Conservation (phyloP, 2,113 vertebrate species). For the Cephalophus harveyi region DNA sequence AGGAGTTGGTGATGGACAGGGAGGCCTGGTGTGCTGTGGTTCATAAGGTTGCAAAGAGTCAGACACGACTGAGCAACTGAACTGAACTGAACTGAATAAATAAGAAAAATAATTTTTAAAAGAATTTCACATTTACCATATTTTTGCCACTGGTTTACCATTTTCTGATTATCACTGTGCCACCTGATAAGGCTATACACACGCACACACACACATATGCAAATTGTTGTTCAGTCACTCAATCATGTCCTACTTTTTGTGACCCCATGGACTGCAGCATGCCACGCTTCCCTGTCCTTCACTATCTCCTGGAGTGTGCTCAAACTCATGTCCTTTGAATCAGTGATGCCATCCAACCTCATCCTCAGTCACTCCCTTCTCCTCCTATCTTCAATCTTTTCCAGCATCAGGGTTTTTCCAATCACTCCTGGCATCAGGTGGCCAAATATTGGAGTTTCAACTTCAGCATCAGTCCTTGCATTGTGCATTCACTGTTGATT, state of each 20-base stretch:
- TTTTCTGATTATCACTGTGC: neutral
- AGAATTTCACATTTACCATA: neutral
- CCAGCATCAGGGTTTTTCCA: neutral
- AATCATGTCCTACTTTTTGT: neutral
- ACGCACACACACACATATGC: neutral
- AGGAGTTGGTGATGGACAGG: neutral
- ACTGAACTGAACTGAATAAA: neutral
- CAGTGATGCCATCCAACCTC: neutral
- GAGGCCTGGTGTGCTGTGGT: neutral
- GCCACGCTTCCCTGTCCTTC: neutral
- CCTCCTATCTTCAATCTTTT: neutral
- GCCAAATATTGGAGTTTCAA: neutral
- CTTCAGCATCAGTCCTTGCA: neutral
- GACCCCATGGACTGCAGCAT: neutral
- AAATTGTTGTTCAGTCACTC: neutral
- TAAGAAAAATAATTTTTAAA: neutral
- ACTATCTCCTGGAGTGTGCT: neutral
- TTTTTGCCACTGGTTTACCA: neutral
- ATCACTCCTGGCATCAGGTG: neutral
- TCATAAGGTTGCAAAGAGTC: neutral
- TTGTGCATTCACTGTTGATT: neutral
- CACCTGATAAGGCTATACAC: neutral
- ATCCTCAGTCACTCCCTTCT: neutral
- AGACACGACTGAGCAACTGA: neutral
- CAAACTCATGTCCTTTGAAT: neutral